phyloP scores from a whole-genome alignment of 2,888 invertebrate species.

The Busseola fusca region DNA sequence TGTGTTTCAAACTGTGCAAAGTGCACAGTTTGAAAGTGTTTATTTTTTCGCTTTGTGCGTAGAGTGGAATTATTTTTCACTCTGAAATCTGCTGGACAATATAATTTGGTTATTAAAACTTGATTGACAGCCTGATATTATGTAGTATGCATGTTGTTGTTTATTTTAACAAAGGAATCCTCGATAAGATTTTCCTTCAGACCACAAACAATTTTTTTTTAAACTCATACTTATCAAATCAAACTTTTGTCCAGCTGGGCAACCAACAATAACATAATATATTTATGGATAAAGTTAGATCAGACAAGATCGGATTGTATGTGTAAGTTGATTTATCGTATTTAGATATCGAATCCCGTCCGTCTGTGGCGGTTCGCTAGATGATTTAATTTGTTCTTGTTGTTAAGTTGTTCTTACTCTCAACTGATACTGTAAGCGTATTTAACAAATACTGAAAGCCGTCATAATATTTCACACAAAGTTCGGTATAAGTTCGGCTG shows the following conservation, averaged over 20 bases:
- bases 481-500: conserved; percentile 8
- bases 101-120: no score
- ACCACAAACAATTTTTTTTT: background rate
- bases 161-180: background rate
- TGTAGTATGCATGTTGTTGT: no score
- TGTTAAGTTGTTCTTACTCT: background rate
- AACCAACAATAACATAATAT: background rate
- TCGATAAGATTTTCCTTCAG: background rate
- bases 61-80: background rate
- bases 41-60: conserved; percentile 10
- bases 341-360: background rate
- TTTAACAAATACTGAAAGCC: conserved; percentile 4
- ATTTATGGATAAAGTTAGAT: background rate
- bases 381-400: background rate
- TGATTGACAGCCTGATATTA: background rate
- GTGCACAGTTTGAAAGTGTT: conserved; percentile 10
- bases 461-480: conserved; percentile 13
- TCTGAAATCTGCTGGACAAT: background rate
- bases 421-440: conserved; percentile 2
- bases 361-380: background rate
- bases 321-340: background rate
- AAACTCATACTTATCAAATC: background rate
- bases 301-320: background rate
- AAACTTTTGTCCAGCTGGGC: background rate
- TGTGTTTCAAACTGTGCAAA: no score